A percentile compares a stretch with the other conserved stretches of the same genome.
phyloP scores from a whole-genome alignment of 1,140 invertebrate genomes.

The Drosophila novamexicana region DNA sequence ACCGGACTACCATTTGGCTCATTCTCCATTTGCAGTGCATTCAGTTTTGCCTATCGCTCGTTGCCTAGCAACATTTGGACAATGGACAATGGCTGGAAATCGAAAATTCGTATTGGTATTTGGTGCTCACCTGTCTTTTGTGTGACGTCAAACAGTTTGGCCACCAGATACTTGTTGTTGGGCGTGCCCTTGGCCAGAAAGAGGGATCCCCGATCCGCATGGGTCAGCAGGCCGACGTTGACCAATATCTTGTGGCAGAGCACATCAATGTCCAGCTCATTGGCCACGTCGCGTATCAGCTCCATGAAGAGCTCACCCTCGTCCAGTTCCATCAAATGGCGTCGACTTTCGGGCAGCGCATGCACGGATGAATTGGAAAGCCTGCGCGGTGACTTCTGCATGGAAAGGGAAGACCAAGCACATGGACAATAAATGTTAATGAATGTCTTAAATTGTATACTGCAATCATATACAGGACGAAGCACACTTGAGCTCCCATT shows the following conservation, averaged over 20 bases:
- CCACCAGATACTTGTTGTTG: constrained; percentile 91
- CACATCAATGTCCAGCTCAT: constrained; percentile 96
- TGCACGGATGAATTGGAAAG: constrained; percentile 85
- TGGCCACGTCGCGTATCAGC: constrained; percentile 95
- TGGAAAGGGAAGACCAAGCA: constrained; percentile 12
- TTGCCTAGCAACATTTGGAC: constrained; percentile 33
- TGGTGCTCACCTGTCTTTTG: constrained; percentile 90
- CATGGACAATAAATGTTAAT: constrained; percentile 61
- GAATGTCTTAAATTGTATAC: constrained; percentile 51
- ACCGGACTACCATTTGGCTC: background rate
- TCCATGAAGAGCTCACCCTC: constrained; percentile 96
- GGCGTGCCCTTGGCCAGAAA: constrained; percentile 93
- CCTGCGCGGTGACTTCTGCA: constrained; percentile 85
- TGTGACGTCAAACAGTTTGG: constrained; percentile 96
- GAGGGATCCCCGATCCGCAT: constrained; percentile 93
- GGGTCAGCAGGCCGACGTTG: constrained; percentile 94
- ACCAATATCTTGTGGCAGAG: constrained; percentile 97
- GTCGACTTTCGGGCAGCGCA: constrained; percentile 85
- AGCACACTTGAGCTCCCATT: background rate
- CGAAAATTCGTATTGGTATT: constrained; percentile 24
- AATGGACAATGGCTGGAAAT: constrained; percentile 28
- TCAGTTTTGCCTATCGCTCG: constrained; percentile 3
- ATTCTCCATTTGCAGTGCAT: background rate
- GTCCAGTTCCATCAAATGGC: constrained; percentile 88
- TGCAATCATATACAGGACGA: background rate